Base-by-base conservation (phyloP, 2,888 invertebrate species). In the Drosophila lacicola region DNA sequence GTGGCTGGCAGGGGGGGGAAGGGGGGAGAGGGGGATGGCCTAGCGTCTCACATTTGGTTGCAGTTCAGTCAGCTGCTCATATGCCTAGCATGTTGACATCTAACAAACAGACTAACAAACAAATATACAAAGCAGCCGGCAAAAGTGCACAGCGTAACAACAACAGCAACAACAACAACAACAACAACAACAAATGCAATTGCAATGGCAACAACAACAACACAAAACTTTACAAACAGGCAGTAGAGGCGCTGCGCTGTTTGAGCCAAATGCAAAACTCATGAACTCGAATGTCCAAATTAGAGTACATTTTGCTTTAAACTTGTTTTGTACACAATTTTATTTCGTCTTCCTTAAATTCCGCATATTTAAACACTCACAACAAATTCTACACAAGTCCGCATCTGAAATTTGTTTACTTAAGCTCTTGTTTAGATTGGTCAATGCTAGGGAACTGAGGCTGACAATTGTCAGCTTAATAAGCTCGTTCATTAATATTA, bases 61-160 rank as follows among this genome's bases (percentile, higher is more conserved):
- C 61, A 69, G 56, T 74, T 72, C 66, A 72, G 67, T 67, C 78
- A 55, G 41, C 74, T 78, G 64, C 78, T 77, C 62, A 79, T 80
- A 72, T 78, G 74, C 78, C 62, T 67, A 72, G 68, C 66, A 69
- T 81, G 81, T 85, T 85, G 85, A 81, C 81, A 85, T 76, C 73
- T 68, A 85, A 80, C 82, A 82, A 82, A 85, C 85, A 81, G 68
- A 76, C 77, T 75, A 72, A 80, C 80, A 72, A 74, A 80, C 80
- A 80, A 63, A 80, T 78, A 77, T 49, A 80, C 80, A 83, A 71
- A 81, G 75, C 70, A 67, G 71, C 61, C 60, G 29, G 70, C 61
- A 83, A 82, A 82, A 76, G 83, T 77, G 83, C 80, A 82, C 64
- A 78, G 60, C 64, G 49, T 13, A 44, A 17, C 25, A 29, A 33